phyloP scores from a whole-genome alignment of 2,113 vertebrate species.

The Synchiropus splendidus region DNA sequence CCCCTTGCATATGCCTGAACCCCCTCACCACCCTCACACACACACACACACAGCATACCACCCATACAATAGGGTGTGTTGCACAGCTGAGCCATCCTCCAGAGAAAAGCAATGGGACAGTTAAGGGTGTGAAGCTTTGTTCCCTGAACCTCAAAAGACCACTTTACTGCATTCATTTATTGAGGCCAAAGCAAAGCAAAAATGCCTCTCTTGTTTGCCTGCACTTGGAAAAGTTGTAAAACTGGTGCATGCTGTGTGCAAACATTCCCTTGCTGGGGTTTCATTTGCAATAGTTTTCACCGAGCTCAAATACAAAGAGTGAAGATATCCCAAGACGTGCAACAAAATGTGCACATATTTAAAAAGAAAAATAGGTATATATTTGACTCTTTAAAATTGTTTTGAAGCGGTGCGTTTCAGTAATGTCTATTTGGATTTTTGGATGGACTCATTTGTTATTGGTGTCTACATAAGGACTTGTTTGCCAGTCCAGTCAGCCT shows the following conservation, averaged over 20 bases:
- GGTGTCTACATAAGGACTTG: too few relatives aligned
- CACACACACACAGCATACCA: conserved; percentile 1
- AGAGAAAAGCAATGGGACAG: conserved; percentile 22
- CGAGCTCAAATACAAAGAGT: too few relatives aligned
- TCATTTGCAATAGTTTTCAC: neutral
- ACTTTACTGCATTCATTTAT: conserved; percentile 27
- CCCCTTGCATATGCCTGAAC: conserved; percentile 38
- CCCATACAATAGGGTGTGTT: conserved; percentile 28
- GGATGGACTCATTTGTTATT: too few relatives aligned
- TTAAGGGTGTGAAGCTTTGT: conserved; percentile 35
- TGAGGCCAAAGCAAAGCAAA: conserved; percentile 15
- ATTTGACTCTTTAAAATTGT: too few relatives aligned
- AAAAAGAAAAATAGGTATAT: too few relatives aligned
- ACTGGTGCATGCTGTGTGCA: conserved; percentile 9
- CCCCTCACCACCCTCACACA: conserved; percentile 12
- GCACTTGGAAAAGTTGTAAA: conserved; percentile 34
- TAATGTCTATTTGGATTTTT: too few relatives aligned
- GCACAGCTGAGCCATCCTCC: conserved; percentile 23
- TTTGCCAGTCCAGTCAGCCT: too few relatives aligned
- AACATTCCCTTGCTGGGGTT: conserved; percentile 7
- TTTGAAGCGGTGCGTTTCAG: too few relatives aligned
- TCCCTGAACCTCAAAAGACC: conserved; percentile 47
- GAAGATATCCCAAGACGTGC: too few relatives aligned
- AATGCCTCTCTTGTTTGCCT: conserved; percentile 18
- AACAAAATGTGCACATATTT: too few relatives aligned